phyloP scores from a whole-genome alignment of 1,140 invertebrate species.

The Aculops lycopersici region DNA sequence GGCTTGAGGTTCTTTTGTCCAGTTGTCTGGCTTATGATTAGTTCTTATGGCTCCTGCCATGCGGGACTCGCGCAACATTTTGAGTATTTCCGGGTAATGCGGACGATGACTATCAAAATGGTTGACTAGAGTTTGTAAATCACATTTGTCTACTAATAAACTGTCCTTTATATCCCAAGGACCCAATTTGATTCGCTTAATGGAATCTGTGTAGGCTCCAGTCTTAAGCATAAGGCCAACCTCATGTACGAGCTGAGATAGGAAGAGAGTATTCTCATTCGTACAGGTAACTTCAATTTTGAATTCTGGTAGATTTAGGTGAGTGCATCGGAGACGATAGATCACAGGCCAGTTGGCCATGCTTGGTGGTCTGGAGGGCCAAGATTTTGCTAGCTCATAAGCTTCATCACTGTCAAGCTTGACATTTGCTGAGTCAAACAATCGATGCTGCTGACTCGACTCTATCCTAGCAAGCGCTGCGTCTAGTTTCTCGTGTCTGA shows the following conservation, averaged over 20 bases:
- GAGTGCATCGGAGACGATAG: slow-evolving; percentile 50
- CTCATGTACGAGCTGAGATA: slow-evolving; percentile 37
- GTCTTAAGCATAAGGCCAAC: slow-evolving; percentile 40
- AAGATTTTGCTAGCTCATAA: slow-evolving; percentile 36
- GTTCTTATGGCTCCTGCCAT: no score
- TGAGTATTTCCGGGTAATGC: no score
- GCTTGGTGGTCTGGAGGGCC: not conserved
- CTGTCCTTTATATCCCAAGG: slow-evolving; percentile 40
- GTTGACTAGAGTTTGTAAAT: slow-evolving; percentile 29
- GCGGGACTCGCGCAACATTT: no score
- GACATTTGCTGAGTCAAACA: slow-evolving; percentile 40
- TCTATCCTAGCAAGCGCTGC: slow-evolving; percentile 35
- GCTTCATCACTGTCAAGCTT: slow-evolving; percentile 48
- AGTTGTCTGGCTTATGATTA: no score
- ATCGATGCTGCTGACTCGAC: slow-evolving; percentile 39
- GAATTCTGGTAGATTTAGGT: slow-evolving; percentile 48
- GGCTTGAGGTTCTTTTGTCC: no score
- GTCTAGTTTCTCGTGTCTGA: slow-evolving; percentile 30
- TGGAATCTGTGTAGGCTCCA: slow-evolving; percentile 36
- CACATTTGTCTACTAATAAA: slow-evolving; percentile 49
- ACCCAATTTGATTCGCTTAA: slow-evolving; percentile 46
- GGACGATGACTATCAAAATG: slow-evolving; percentile 26
- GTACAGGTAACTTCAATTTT: slow-evolving; percentile 53
- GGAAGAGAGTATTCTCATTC: slow-evolving; percentile 40
- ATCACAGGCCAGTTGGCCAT: slow-evolving; percentile 26